A percentile compares a stretch with the other conserved stretches of the same genome.
phyloP scores from a whole-genome alignment of 2,888 invertebrate genomes.

The Limenitis camilla region DNA sequence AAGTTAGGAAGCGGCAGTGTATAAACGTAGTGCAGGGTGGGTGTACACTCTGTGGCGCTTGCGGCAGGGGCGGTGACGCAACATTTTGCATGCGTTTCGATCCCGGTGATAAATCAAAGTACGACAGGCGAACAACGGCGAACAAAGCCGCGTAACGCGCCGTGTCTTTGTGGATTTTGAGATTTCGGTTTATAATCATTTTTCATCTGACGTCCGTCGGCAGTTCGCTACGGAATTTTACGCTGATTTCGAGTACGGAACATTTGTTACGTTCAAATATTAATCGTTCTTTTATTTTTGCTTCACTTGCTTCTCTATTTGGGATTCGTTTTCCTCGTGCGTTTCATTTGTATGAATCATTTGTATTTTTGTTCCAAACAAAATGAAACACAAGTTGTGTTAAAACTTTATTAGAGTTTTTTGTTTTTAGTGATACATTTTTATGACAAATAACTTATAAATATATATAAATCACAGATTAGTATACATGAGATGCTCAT shows the following conservation, averaged over 20 bases:
- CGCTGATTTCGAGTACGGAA: slow-evolving; percentile 47
- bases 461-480: too few relatives aligned
- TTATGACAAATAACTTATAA: too few relatives aligned
- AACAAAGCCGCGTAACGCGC: slow-evolving; percentile 70
- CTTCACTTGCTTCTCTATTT: background rate
- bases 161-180: slow-evolving; percentile 71
- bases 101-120: slow-evolving; percentile 57
- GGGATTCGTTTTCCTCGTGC: background rate
- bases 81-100: slow-evolving; percentile 65
- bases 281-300: slow-evolving; percentile 16
- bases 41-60: slow-evolving; percentile 33
- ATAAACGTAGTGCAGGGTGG: background rate
- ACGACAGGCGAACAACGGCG: slow-evolving; percentile 67
- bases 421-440: too few relatives aligned
- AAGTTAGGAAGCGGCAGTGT: slow-evolving; percentile 21
- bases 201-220: slow-evolving; percentile 47
- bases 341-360: background rate
- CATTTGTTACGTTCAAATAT: slow-evolving; percentile 24
- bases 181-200: slow-evolving; percentile 68
- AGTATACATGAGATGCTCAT: too few relatives aligned
- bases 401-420: too few relatives aligned
- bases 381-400: too few relatives aligned
- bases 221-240: slow-evolving; percentile 53
- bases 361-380: background rate
- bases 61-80: slow-evolving; percentile 56